Percentiles rank a stretch among this genome's conserved stretches.
These are phyloP conservation scores for Drosophila paranaensis DNA, from an alignment of 2,888 invertebrate genomes.

Conservation along the genomic window DNA sequence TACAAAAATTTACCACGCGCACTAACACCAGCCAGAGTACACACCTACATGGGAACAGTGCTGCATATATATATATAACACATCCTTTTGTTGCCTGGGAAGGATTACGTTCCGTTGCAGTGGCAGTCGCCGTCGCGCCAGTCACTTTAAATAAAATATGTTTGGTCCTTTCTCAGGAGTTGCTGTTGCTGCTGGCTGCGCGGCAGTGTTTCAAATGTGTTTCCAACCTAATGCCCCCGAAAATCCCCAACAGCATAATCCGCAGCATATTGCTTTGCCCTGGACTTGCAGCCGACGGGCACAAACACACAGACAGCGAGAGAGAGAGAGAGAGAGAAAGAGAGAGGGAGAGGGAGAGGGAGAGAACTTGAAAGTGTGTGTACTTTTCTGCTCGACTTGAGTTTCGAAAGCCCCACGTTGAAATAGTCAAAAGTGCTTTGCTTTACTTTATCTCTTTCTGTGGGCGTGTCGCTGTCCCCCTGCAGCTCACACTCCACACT, in stretches of 20 bases:
- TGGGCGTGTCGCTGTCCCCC: slow-evolving; percentile 52
- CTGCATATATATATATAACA: slow-evolving; percentile 38
- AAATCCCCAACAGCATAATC: slow-evolving; percentile 76
- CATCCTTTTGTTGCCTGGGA: slow-evolving; percentile 61
- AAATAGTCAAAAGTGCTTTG: slow-evolving; percentile 78
- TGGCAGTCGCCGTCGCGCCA: slow-evolving; percentile 48
- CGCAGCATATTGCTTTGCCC: slow-evolving; percentile 76
- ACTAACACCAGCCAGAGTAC: slow-evolving; percentile 22
- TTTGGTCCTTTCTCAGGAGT: slow-evolving; percentile 62
- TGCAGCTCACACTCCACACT: not conserved
- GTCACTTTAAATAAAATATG: slow-evolving; percentile 79
- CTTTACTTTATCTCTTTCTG: slow-evolving; percentile 71
- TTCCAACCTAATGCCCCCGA: slow-evolving; percentile 79
- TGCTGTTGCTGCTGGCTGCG: slow-evolving; percentile 39
- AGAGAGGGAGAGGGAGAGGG: not conserved
- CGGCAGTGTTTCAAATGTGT: slow-evolving; percentile 77
- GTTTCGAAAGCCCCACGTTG: slow-evolving; percentile 71
- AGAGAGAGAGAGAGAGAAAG: not conserved
- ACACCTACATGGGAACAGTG: slow-evolving; percentile 17
- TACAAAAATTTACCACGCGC: slow-evolving; percentile 64
- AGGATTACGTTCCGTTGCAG: slow-evolving; percentile 71
- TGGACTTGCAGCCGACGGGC: slow-evolving; percentile 37
- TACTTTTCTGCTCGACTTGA: slow-evolving; percentile 80
- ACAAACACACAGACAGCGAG: not conserved
- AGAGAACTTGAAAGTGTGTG: slow-evolving; percentile 69